A percentile compares a stretch with the other conserved stretches of the same genome.
phyloP scores from a whole-genome alignment of 2,797 vertebrate genomes.

The Silurus lanzhouensis region DNA sequence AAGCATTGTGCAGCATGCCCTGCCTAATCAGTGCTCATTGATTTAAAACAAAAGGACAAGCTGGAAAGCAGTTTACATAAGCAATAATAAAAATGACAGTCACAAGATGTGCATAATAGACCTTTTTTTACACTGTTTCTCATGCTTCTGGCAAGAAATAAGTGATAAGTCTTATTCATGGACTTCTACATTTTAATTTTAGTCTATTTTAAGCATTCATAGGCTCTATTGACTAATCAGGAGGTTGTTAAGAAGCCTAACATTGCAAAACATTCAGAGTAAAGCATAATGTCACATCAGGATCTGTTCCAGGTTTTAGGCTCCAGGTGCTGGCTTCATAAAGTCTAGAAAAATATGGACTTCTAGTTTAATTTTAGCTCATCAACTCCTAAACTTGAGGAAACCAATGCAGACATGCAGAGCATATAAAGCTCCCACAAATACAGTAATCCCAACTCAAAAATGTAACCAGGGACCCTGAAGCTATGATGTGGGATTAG shows the following conservation, averaged over 20 bases:
- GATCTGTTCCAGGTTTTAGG: background rate
- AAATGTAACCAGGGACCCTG: too few relatives aligned
- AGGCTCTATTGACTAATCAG: background rate
- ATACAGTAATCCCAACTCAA: background rate
- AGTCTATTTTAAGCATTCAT: background rate
- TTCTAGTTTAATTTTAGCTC: background rate
- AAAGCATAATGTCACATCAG: background rate
- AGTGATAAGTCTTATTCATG: background rate
- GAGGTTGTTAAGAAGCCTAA: background rate
- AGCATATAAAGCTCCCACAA: background rate
- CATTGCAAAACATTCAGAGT: background rate
- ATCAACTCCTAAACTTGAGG: too few relatives aligned
- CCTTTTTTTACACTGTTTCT: background rate
- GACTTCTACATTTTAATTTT: background rate
- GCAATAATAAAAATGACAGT: too few relatives aligned
- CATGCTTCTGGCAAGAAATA: background rate
- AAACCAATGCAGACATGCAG: background rate
- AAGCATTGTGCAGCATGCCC: background rate
- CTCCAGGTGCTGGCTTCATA: background rate
- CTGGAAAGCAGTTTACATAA: background rate
- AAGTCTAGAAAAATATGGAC: background rate
- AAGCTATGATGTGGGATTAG: background rate
- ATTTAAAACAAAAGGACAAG: slow-evolving; percentile 1
- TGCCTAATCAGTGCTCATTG: background rate
- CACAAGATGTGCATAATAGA: background rate